phyloP scores from a whole-genome alignment of 2,113 vertebrate genomes.

The Dinomys branickii region DNA sequence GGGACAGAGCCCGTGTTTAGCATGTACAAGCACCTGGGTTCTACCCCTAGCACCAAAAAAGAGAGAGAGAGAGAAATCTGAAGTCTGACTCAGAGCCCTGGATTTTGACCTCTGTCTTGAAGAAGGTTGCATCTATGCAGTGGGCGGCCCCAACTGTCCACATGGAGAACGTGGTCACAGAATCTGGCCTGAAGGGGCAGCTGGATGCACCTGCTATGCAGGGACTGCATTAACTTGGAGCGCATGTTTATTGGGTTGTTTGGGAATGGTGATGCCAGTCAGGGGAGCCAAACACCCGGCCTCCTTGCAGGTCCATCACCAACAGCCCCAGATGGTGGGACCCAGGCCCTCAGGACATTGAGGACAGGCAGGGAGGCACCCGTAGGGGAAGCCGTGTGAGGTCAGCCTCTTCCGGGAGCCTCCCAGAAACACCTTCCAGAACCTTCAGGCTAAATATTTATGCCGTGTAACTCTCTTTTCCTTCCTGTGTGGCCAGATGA shows the following conservation, averaged over 20 bases:
- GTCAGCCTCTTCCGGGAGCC: background rate
- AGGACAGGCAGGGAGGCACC: background rate
- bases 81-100: background rate
- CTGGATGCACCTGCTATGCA: background rate
- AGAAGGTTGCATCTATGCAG: background rate
- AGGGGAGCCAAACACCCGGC: background rate
- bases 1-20: background rate
- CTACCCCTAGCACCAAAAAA: background rate
- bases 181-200: background rate
- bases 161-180: too few relatives aligned
- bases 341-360: fast-evolving
- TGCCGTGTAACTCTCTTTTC: background rate
- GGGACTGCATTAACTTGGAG: background rate
- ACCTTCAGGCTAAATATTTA: constrained; percentile 8
- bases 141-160: background rate
- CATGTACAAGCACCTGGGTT: background rate
- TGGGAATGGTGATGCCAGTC: background rate
- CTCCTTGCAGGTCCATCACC: background rate
- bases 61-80: background rate
- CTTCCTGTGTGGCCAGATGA: background rate
- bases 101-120: background rate
- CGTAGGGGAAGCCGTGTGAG: background rate
- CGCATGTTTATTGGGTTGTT: fast-evolving
- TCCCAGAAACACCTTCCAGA: background rate
- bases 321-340: fast-evolving